Conservation (phyloP, 1,140 invertebrate species). For the Drosophila ananassae region DNA sequence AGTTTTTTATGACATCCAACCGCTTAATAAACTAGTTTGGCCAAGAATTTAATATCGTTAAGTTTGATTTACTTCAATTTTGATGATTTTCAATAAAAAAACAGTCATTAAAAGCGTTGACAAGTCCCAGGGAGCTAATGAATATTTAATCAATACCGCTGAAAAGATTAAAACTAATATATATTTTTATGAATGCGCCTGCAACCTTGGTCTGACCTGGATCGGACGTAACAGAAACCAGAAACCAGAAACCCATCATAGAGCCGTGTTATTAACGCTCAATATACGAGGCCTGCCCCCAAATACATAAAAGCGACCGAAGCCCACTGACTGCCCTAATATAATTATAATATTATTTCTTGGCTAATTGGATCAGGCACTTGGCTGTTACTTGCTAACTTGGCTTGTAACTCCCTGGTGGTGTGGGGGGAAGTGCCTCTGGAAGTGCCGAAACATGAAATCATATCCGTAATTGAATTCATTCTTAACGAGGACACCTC, state of each 20-base stretch:
- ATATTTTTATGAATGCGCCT: neutral
- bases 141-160: neutral
- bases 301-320: constrained; percentile 24
- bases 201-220: constrained; percentile 11
- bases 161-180: neutral
- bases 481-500: constrained; percentile 54
- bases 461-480: constrained; percentile 70
- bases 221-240: constrained; percentile 7
- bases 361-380: constrained; percentile 67
- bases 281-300: constrained; percentile 26
- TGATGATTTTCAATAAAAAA: neutral
- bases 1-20: neutral
- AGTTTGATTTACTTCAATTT: neutral
- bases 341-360: constrained; percentile 55
- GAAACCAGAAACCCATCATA: neutral
- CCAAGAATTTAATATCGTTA: neutral
- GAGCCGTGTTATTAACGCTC: constrained; percentile 43
- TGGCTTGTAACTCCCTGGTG: constrained; percentile 5
- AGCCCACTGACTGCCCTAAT: constrained; percentile 66
- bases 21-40: neutral
- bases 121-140: neutral
- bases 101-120: constrained; percentile 3
- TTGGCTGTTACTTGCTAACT: constrained; percentile 1
- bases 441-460: constrained; percentile 78
- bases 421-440: constrained; percentile 19